A percentile compares a stretch with the other conserved stretches of the same genome.
Conservation (phyloP, 1,140 invertebrate species). For the Diachasma alloeum region DNA sequence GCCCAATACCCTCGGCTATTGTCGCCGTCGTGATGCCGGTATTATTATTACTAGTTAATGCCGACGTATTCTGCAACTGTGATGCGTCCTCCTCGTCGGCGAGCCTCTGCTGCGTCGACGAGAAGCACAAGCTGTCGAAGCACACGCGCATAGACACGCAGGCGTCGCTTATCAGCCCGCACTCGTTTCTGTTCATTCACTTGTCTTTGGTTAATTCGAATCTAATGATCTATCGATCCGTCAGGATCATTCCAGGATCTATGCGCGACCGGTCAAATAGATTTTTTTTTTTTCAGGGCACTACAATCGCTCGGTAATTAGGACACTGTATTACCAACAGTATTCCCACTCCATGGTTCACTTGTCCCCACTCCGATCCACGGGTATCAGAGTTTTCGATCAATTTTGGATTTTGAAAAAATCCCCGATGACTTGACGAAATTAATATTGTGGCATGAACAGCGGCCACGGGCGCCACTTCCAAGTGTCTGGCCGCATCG, state of each 20-base stretch:
- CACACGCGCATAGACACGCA: slow-evolving; percentile 86
- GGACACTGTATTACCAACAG: background rate
- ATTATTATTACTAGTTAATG: slow-evolving; percentile 18
- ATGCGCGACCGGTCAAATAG: too few species aligned
- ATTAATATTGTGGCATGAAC: too few species aligned
- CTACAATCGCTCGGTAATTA: too few species aligned
- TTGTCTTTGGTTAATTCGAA: slow-evolving; percentile 16
- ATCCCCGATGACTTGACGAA: too few species aligned
- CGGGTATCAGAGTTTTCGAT: background rate
- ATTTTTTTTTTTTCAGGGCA: too few species aligned
- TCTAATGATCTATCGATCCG: background rate
- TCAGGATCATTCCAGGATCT: background rate
- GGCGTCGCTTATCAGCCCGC: slow-evolving; percentile 57
- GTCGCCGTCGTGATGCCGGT: slow-evolving; percentile 51
- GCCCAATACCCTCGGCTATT: slow-evolving; percentile 28
- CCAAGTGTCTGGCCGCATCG: slow-evolving; percentile 33
- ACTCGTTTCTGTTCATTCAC: slow-evolving; percentile 61
- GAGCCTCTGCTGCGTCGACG: slow-evolving; percentile 77
- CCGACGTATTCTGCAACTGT: slow-evolving; percentile 53
- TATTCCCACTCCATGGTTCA: background rate
- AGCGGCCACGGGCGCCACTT: slow-evolving; percentile 33
- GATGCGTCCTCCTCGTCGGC: slow-evolving; percentile 76
- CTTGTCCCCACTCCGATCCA: background rate
- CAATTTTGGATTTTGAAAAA: background rate
- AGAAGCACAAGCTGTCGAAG: slow-evolving; percentile 86